Percentiles rank a stretch among this genome's conserved stretches.
These are phyloP conservation scores for Phytoseiulus persimilis DNA, from an alignment of 2,888 invertebrate species.

Conservation along the genomic window DNA sequence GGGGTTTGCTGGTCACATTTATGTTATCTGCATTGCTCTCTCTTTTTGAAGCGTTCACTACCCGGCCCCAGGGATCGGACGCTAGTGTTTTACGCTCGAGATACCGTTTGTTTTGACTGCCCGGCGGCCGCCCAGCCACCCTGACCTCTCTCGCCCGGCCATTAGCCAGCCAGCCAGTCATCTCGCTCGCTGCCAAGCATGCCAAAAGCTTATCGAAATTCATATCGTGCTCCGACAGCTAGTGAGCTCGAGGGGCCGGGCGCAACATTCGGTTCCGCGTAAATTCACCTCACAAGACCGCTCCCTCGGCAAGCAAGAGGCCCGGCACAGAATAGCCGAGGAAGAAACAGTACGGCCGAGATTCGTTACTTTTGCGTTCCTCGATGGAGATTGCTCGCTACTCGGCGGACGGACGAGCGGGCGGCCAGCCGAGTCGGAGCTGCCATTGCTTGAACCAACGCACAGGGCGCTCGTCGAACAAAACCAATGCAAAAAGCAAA, in stretches of 20 bases:
- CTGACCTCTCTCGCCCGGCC: neutral
- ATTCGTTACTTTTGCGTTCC: neutral
- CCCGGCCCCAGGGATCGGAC: neutral
- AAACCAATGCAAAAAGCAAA: constrained; percentile 5
- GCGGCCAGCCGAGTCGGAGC: no score
- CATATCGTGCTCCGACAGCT: neutral
- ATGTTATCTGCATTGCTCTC: neutral
- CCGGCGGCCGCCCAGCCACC: neutral
- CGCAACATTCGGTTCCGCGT: neutral
- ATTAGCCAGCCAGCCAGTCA: no score
- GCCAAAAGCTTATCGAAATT: neutral
- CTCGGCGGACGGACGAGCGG: neutral
- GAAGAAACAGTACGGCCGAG: neutral
- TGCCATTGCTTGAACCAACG: no score
- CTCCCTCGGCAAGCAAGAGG: neutral
- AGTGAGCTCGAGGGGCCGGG: neutral
- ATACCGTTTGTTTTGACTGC: neutral
- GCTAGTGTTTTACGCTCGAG: neutral
- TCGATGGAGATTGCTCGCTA: neutral
- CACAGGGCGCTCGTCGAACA: neutral
- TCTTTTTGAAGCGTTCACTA: neutral
- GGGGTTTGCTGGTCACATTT: neutral
- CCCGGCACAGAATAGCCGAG: neutral
- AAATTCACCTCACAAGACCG: neutral
- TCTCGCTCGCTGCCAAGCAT: neutral